Evolutionary conservation across 2,888 invertebrate species (phyloP), one percentile per base, ranked within the genome.

Genomic region (Iselma pallidipennis): DNA sequence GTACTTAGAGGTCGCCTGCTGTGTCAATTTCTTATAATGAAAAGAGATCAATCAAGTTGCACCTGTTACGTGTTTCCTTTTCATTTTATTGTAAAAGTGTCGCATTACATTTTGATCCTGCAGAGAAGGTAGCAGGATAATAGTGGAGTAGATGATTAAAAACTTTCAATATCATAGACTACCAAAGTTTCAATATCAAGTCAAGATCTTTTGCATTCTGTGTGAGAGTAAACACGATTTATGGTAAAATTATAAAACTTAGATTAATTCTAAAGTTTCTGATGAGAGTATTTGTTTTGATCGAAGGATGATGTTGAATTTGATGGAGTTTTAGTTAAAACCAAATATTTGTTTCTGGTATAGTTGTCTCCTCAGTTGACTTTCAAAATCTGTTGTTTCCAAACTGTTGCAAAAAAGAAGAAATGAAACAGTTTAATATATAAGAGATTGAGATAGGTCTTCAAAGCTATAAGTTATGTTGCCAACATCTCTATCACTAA

Each of bases 171-270:
- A 16, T 37, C n/a, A 26, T 50, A 50, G 26, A 50, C 28, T 12
- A 16, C 5, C 4, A 50, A 26, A 50, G 50, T 50, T 50, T 50
- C 50, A 29, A 50, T 25, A 16, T 14, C 25, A 26, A 50, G 28
- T 50, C 29, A 16, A 26, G 16, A 50, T 12, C 49, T 49, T 49
- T 50, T n/a, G 12, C 12, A 33, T 54, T 55, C 49, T 16, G 16
- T 7, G 9, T 16, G 2, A 19, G 16, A 53, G 45, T 23, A 61
- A 61, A 61, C 53, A 57, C 16, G 23, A 50, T 61, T 61, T 37
- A 57, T 49, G 49, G 45, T 50, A 45, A 61, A 61, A 57, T 61
- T 19, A 57, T 61, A 61, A 61, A 61, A 61, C 61, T 61, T 61
- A 49, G 55, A 61, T 61, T 57, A 61, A 61, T 61, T 33, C 19